phyloP scores from a whole-genome alignment of 2,113 vertebrate species.

The Prinia subflava region DNA sequence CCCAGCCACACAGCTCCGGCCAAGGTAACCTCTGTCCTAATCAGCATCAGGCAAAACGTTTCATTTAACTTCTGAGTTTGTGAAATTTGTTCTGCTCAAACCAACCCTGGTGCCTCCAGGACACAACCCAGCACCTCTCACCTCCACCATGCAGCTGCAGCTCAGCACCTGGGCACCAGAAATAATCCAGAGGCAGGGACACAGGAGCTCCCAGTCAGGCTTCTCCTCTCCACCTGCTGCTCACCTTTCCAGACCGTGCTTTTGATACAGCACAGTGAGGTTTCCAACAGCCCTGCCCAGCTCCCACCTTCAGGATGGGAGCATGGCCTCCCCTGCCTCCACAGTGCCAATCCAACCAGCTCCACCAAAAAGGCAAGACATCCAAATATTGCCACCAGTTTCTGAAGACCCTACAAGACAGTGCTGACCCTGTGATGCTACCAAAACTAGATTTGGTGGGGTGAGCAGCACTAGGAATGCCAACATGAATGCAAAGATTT shows the following conservation, averaged over 20 bases:
- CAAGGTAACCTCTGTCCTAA: neutral
- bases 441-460: neutral
- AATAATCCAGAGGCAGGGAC: neutral
- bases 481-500: neutral
- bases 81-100: neutral
- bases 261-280: neutral
- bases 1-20: neutral
- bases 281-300: neutral
- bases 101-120: neutral
- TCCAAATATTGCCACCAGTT: neutral
- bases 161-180: neutral
- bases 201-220: neutral
- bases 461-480: neutral
- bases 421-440: fast-evolving
- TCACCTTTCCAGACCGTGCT: neutral
- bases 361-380: neutral
- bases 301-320: neutral
- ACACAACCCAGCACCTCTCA: neutral
- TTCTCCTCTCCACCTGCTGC: neutral
- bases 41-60: neutral
- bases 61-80: neutral
- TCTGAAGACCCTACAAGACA: neutral
- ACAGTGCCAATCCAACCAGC: no score
- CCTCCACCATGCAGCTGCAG: neutral
- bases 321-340: neutral